phyloP scores from a whole-genome alignment of 2,888 invertebrate species.

The Salpingus planirostris region DNA sequence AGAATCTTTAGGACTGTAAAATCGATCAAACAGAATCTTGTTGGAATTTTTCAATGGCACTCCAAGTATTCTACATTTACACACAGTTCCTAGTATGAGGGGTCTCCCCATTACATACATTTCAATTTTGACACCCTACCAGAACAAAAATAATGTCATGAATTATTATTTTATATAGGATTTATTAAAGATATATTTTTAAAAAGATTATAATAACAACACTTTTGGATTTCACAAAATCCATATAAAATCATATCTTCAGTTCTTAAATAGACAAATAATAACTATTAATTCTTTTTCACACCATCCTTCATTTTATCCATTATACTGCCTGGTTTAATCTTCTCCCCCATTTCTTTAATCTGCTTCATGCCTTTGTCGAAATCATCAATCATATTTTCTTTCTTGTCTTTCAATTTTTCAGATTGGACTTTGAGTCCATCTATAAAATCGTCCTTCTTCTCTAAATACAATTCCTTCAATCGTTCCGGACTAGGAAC shows the following conservation, averaged over 20 bases:
- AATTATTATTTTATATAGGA: background rate
- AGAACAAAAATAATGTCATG: no score
- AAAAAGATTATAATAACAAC: no score
- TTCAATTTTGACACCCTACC: no score
- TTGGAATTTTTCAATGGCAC: no score
- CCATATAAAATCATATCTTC: no score
- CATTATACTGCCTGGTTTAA: conserved; percentile 4
- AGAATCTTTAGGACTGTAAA: no score
- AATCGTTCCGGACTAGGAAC: conserved; percentile 58
- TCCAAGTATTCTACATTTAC: no score
- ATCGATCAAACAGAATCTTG: no score
- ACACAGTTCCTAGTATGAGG: no score
- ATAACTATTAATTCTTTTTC: conserved; percentile 1
- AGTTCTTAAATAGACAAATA: no score
- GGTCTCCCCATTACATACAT: no score
- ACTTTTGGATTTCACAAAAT: no score
- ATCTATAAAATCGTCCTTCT: conserved; percentile 53
- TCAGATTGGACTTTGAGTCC: conserved; percentile 33
- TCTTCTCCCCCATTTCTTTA: conserved; percentile 17
- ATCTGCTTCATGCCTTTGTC: conserved; percentile 22
- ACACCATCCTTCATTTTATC: conserved; percentile 10
- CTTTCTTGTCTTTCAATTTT: conserved; percentile 27
- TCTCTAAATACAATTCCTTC: conserved; percentile 54
- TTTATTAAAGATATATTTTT: background rate
- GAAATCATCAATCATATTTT: conserved; percentile 21